Evolutionary conservation across 2,113 vertebrate genomes (phyloP).

Genomic region (Alosa alosa): DNA sequence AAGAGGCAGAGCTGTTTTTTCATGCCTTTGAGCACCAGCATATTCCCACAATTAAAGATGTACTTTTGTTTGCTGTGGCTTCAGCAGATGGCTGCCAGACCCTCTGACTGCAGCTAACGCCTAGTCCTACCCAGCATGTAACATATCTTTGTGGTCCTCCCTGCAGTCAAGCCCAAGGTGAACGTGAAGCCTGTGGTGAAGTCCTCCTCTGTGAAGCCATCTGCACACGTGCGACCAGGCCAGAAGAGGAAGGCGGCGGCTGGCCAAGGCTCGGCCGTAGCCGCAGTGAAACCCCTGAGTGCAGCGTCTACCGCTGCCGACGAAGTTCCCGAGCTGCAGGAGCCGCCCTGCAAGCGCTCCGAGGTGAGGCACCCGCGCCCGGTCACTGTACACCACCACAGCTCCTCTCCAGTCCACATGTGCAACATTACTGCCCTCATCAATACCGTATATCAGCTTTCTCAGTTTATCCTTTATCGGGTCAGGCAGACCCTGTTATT

Average conservation of each 20-base stretch:
- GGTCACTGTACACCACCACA: background rate
- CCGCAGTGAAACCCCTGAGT: slow-evolving; percentile 83
- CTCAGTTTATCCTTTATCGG: background rate
- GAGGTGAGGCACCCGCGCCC: slow-evolving; percentile 40
- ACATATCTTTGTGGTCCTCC: slow-evolving; percentile 7
- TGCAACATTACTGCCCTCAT: background rate
- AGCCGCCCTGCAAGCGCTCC: slow-evolving; percentile 29
- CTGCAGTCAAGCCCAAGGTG: slow-evolving; percentile 80
- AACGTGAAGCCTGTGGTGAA: slow-evolving; percentile 81
- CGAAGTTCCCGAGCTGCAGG: slow-evolving; percentile 35
- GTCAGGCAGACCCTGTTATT: background rate
- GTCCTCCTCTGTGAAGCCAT: slow-evolving; percentile 60
- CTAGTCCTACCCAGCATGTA: background rate
- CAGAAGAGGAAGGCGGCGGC: slow-evolving; percentile 75
- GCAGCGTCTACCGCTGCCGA: slow-evolving; percentile 33
- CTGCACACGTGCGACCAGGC: slow-evolving; percentile 63
- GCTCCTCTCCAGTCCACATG: background rate
- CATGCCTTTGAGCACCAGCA: background rate
- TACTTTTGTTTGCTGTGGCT: no score
- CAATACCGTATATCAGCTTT: background rate
- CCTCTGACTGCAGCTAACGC: background rate
- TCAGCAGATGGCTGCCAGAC: background rate
- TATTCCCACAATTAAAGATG: background rate
- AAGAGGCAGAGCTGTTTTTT: background rate
- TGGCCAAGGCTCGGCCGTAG: slow-evolving; percentile 73